Evolutionary conservation across 2,797 vertebrate species (phyloP).

Genomic region (Champsocephalus gunnari): DNA sequence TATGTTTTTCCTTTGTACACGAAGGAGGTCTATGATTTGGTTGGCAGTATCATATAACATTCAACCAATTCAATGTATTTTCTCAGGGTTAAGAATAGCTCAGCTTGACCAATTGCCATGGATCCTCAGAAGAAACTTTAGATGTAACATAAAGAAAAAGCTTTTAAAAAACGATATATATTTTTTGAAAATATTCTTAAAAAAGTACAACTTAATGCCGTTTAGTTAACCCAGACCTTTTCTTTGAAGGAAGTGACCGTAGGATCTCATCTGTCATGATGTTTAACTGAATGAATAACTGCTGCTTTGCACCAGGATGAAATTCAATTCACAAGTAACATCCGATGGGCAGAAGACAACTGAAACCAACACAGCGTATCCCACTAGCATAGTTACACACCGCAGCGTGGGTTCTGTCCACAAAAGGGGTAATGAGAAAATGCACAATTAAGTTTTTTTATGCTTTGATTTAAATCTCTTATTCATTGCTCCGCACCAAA

Average conservation of each 20-base stretch:
- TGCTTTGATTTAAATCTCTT: slow-evolving; percentile 48
- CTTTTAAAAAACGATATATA: not conserved
- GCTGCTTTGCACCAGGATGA: not conserved
- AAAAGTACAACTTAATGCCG: not conserved
- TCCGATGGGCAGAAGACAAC: slow-evolving; percentile 14
- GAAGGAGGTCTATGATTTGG: not conserved
- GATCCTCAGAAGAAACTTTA: slow-evolving; percentile 3
- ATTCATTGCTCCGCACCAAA: slow-evolving; percentile 44
- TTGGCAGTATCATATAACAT: not conserved
- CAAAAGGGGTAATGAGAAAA: slow-evolving; percentile 34
- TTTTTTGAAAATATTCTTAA: not conserved
- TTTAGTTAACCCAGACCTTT: slow-evolving; percentile 7
- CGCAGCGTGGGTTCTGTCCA: slow-evolving; percentile 17
- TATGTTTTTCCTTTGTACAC: not conserved
- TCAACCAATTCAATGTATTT: not conserved
- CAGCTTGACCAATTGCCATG: slow-evolving; percentile 18
- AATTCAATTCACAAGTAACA: not conserved
- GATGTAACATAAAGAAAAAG: not conserved
- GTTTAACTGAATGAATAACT: slow-evolving; percentile 22
- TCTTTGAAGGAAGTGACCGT: slow-evolving; percentile 1
- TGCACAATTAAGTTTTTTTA: slow-evolving; percentile 31
- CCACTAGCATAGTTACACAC: not conserved
- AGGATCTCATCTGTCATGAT: not conserved
- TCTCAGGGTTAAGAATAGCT: not conserved
- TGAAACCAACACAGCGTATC: slow-evolving; percentile 11